Evolutionary conservation across 2,797 vertebrate species (phyloP), one percentile per base, ranked within the genome.

Genomic region (Eleutherodactylus coqui): DNA sequence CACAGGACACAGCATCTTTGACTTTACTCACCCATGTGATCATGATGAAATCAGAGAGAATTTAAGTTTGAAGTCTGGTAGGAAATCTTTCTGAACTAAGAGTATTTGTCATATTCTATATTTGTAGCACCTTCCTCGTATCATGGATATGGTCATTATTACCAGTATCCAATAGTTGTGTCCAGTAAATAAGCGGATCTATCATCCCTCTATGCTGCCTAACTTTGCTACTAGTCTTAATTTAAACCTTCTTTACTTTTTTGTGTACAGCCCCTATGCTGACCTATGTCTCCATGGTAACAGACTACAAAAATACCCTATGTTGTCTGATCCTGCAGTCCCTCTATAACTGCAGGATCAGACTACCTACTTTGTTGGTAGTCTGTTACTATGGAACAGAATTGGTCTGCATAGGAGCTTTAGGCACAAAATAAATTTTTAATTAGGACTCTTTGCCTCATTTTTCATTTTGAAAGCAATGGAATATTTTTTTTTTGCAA

Each of bases 1-100:
- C 76, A 98, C 96, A 3, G 98, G 98, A 88, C 98, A 99, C 91
- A 99, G 97, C 90, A 99, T 99, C 94, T 99, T 99, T 92, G 98
- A 99, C 93, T 99, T 98, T 92, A 99, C 98, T 79, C 98, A 99
- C 73, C 98, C 98, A 38, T 99, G 98, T 89, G 98, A 99, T 92
- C 98, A 99, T 0, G 98, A 99, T 75, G 98, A 99, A 93, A 99
- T 99, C 90, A 92, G 96, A 87, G 98, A 99, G 89, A 99, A 98
- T 89, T 95, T 99, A 90, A 98, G 95, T 88, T 91, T 98, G 86
- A 99, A 97, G 94, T 92, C 93, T 32, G 95, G 95, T 95, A 94
- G 92, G 69, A 62, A 72, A 16, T 79, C 69, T 41, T 43, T 24
- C 8, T 75, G 29, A 34, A 34, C 3, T 24, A 4, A 27, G 14